phyloP scores from a whole-genome alignment of 2,888 invertebrate species.

The Sclerodermus sp. region DNA sequence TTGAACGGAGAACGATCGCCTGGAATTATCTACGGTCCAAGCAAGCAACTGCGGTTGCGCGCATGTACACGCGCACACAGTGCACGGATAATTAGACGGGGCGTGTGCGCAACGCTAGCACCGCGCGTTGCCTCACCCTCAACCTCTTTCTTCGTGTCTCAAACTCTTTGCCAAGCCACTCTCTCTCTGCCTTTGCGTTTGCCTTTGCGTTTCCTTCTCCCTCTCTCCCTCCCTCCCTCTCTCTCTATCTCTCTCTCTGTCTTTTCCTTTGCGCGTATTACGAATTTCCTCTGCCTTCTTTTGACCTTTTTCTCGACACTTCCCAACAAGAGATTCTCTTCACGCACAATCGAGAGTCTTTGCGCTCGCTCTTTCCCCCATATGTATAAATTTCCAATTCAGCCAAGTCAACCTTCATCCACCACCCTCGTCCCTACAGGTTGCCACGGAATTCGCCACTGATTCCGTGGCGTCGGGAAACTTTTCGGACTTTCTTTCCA shows the following conservation, averaged over 20 bases:
- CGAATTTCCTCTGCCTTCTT: conserved; percentile 2
- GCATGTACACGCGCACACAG: conserved; percentile 24
- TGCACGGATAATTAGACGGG: conserved; percentile 35
- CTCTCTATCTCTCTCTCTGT: not conserved
- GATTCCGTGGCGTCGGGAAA: too few relatives aligned
- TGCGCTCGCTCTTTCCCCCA: too few relatives aligned
- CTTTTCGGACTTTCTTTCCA: too few relatives aligned
- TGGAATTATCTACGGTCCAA: conserved; percentile 26
- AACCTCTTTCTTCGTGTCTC: conserved; percentile 4
- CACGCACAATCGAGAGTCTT: too few relatives aligned
- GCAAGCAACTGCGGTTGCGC: conserved; percentile 12
- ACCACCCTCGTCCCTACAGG: too few relatives aligned
- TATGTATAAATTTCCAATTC: too few relatives aligned
- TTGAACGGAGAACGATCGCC: conserved; percentile 29
- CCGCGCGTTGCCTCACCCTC: conserved; percentile 8
- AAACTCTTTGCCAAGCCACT: too few relatives aligned
- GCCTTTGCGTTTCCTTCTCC: too few relatives aligned
- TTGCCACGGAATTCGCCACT: too few relatives aligned
- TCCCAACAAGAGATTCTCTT: conserved; percentile 1
- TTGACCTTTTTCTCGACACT: too few relatives aligned
- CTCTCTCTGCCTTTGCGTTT: too few relatives aligned
- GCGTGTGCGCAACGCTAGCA: conserved; percentile 9
- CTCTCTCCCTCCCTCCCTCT: conserved; percentile 9
- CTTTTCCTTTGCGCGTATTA: conserved; percentile 6
- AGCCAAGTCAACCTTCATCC: too few relatives aligned